Evolutionary conservation across 2,888 invertebrate genomes (phyloP).

Genomic region (Chymomyza fuscimana): DNA sequence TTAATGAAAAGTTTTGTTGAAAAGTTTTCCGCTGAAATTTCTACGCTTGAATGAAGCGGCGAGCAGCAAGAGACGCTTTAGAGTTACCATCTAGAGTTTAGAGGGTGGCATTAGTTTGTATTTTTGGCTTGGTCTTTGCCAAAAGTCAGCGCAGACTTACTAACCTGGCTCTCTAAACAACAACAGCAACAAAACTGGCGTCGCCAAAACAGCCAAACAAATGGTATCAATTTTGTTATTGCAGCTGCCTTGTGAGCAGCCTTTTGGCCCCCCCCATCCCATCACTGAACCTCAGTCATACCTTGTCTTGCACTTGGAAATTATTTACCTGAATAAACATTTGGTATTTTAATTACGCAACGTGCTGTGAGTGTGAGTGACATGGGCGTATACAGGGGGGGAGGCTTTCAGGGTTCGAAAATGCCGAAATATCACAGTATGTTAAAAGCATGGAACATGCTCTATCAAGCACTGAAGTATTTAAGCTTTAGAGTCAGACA

Average conservation of each 20-base stretch:
- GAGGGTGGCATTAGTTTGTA: background rate
- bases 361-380: constrained; percentile 6
- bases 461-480: too few species aligned
- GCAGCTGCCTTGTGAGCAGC: constrained; percentile 39
- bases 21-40: constrained; percentile 70
- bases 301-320: constrained; percentile 58
- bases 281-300: constrained; percentile 15
- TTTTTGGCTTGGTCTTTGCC: constrained; percentile 43
- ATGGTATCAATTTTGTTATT: constrained; percentile 66
- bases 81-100: background rate
- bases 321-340: constrained; percentile 77
- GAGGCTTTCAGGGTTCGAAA: too few species aligned
- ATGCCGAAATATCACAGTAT: too few species aligned
- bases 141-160: constrained; percentile 60
- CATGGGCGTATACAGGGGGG: too few species aligned
- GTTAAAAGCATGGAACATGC: too few species aligned
- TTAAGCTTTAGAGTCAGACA: too few species aligned
- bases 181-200: constrained; percentile 25
- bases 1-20: constrained; percentile 74
- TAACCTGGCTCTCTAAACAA: constrained; percentile 51
- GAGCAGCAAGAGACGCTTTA: background rate
- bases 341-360: constrained; percentile 75
- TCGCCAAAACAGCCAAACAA: constrained; percentile 23
- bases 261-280: background rate
- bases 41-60: constrained; percentile 63